Evolutionary conservation across 2,797 vertebrate species (phyloP), one percentile per base, ranked within the genome.

Genomic region (Tapirus indicus): DNA sequence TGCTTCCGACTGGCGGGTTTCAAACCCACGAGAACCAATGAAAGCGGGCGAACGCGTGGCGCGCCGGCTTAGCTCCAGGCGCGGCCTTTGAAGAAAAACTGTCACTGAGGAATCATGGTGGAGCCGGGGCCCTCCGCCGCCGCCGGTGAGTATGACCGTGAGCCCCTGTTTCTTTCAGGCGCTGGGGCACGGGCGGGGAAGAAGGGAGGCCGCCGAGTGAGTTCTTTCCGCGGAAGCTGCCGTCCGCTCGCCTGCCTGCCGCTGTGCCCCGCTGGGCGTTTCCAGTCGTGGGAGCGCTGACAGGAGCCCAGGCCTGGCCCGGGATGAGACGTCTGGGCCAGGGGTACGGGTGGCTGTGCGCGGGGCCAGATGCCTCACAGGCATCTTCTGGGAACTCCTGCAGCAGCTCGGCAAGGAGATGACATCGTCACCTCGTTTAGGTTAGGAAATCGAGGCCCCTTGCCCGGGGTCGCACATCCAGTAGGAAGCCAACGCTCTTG

Each of bases 21-120:
- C 96, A 98, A 98, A 97, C 27, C 16, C 58, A 13, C 54, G 6
- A 29, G 0, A 80, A 49, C 97, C 16, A 96, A 96, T 96, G 25
- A 68, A 5, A 2, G 20, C 5, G 14, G 25, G 32, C 16, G 8
- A 49, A 41, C 7, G 47, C 17, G 20, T 12, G 12, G 47, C 2
- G 41, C 10, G 0, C 6, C 0, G 0, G 3, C 1, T 2, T 0
- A 12, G 10, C 41, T 38, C 7, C 41, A 0, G 52, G 89, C 79
- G 91, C 89, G 60, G 29, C 77, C 38, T 97, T 95, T 69, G 97
- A 97, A 90, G 60, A 21, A 29, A 93, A 98, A 97, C 97, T 97
- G 97, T 71, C 18, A 7, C 38, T 0, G 58, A 35, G 21, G 41
- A 47, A 68, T 25, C 66, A 97, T 97, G 98, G 95, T 83, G 95